These are phyloP conservation scores for Acleris cristana DNA, from an alignment of 2,888 invertebrate genomes.

Conservation along the genomic window DNA sequence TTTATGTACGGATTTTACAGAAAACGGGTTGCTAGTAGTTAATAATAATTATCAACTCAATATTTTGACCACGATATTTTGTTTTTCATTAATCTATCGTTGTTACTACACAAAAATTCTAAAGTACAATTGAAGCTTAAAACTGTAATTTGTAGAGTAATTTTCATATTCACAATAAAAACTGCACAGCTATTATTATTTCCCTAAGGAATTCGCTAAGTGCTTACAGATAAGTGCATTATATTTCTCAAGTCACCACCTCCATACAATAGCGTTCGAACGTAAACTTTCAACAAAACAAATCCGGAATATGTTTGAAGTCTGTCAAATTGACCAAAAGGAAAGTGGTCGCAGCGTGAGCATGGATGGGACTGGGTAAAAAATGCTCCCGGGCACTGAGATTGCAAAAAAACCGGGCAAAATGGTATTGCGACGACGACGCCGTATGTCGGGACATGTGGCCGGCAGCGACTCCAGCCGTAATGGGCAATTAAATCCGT, in stretches of 20 bases:
- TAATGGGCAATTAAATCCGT: conserved; percentile 36
- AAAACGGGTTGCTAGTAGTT: too few relatives aligned
- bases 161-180: too few relatives aligned
- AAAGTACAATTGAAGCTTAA: too few relatives aligned
- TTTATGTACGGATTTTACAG: too few relatives aligned
- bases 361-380: conserved; percentile 46
- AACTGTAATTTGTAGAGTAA: too few relatives aligned
- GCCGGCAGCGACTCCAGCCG: conserved; percentile 29
- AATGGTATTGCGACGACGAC: conserved; percentile 36
- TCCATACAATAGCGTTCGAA: conserved; percentile 44
- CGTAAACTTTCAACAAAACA: conserved; percentile 46
- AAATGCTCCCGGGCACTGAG: conserved; percentile 25
- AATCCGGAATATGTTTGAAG: conserved; percentile 47
- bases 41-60: too few relatives aligned
- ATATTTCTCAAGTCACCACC: conserved; percentile 37
- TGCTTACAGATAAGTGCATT: conserved; percentile 10
- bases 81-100: too few relatives aligned
- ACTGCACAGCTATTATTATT: too few relatives aligned
- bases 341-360: conserved; percentile 60
- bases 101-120: too few relatives aligned
- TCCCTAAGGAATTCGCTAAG: conserved; percentile 1
- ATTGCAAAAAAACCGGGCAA: conserved; percentile 47
- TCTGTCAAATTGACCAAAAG: conserved; percentile 61
- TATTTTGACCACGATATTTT: too few relatives aligned
- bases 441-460: conserved; percentile 52